Percentiles rank a stretch among this genome's conserved stretches.
phyloP scores from a whole-genome alignment of 1,140 invertebrate genomes.

The Scaptodrosophila lebanonensis region DNA sequence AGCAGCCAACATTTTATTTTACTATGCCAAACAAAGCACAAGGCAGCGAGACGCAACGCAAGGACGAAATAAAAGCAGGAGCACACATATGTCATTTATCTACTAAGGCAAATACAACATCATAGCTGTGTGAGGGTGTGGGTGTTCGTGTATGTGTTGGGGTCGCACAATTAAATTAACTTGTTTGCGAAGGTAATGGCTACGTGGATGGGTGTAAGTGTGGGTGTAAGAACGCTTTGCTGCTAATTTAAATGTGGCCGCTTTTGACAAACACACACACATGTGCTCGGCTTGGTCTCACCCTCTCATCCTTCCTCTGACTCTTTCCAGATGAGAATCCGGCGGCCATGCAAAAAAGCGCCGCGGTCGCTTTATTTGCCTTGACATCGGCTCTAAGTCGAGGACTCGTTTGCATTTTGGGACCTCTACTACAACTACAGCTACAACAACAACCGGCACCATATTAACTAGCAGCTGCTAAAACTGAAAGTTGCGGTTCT shows the following conservation, averaged over 20 bases:
- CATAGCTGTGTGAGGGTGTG: slow-evolving; percentile 4
- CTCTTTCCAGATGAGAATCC: slow-evolving; percentile 68
- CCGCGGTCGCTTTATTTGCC: slow-evolving; percentile 21
- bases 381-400: slow-evolving; percentile 8
- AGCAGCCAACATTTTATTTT: slow-evolving; percentile 5
- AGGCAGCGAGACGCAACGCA: too few species aligned
- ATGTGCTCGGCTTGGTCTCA: too few species aligned
- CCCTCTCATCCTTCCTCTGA: slow-evolving; percentile 28
- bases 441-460: slow-evolving; percentile 25
- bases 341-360: slow-evolving; percentile 71
- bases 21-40: neutral
- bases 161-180: slow-evolving; percentile 57
- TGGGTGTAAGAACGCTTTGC: neutral
- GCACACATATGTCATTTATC: slow-evolving; percentile 60
- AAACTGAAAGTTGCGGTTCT: slow-evolving; percentile 26
- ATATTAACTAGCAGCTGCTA: slow-evolving; percentile 28
- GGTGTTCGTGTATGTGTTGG: neutral
- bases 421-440: neutral
- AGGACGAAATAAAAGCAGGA: neutral
- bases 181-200: slow-evolving; percentile 30
- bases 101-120: slow-evolving; percentile 15
- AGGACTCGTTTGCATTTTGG: neutral
- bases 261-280: too few species aligned
- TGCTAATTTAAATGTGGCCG: slow-evolving; percentile 43
- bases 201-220: slow-evolving; percentile 11